Evolutionary conservation across 23 tunicate genomes (phyloP).

Genomic region (Styela clava): DNA sequence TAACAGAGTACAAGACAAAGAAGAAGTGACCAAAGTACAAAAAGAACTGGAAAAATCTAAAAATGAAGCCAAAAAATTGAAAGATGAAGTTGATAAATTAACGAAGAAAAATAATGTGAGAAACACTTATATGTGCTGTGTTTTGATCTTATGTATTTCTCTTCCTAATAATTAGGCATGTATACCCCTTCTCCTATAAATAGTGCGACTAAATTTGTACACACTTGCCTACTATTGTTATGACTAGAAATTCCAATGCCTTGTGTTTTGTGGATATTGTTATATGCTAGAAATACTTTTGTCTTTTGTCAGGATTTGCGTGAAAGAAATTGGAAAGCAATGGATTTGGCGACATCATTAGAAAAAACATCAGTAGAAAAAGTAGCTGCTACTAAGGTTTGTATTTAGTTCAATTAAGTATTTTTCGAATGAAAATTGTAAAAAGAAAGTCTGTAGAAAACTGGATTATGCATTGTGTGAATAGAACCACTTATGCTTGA

Average conservation of each 20-base stretch:
- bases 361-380: slow-evolving; percentile 44
- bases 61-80: slow-evolving; percentile 12
- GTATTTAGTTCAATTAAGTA: too few relatives aligned
- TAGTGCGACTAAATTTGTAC: too few relatives aligned
- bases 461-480: too few relatives aligned
- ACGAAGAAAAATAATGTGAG: slow-evolving; percentile 74
- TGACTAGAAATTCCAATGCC: too few relatives aligned
- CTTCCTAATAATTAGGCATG: neutral
- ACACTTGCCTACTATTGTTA: too few relatives aligned
- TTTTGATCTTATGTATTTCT: neutral
- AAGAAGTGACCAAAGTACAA: slow-evolving; percentile 18
- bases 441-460: too few relatives aligned
- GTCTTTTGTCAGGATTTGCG: slow-evolving; percentile 75
- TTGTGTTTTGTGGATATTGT: too few relatives aligned
- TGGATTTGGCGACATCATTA: slow-evolving; percentile 59
- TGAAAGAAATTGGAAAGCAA: slow-evolving; percentile 75
- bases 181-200: neutral
- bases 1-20: slow-evolving; percentile 7
- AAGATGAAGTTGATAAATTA: slow-evolving; percentile 48
- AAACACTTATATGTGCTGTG: neutral
- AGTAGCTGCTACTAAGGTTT: slow-evolving; percentile 50
- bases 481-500: too few relatives aligned
- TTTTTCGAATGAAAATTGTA: too few relatives aligned
- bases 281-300: too few relatives aligned
- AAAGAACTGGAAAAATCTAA: slow-evolving; percentile 8